phyloP scores from a whole-genome alignment of 1,140 invertebrate genomes.

The Cecropterus lyciades region DNA sequence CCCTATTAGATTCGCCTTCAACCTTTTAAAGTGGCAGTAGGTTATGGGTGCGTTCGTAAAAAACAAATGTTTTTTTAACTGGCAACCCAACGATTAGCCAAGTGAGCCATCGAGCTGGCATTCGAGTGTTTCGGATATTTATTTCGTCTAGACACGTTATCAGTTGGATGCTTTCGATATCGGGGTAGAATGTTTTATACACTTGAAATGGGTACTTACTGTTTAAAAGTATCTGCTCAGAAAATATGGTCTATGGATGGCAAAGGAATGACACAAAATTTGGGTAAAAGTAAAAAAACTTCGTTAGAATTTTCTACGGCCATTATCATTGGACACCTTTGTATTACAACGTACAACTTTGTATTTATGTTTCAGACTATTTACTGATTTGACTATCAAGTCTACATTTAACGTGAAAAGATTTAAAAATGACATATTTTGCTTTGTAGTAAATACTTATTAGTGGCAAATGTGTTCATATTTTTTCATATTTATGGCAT shows the following conservation, averaged over 20 bases:
- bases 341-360: too few species aligned
- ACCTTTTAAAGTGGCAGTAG: slow-evolving; percentile 78
- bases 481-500: too few species aligned
- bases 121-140: slow-evolving; percentile 79
- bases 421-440: too few species aligned
- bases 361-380: too few species aligned
- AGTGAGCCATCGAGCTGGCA: slow-evolving; percentile 78
- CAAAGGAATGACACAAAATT: neutral
- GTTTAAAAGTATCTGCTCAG: slow-evolving; percentile 33
- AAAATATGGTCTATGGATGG: neutral
- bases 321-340: too few species aligned
- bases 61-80: slow-evolving; percentile 63
- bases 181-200: slow-evolving; percentile 75
- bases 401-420: too few species aligned
- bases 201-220: slow-evolving; percentile 56
- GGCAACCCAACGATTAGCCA: slow-evolving; percentile 76
- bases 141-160: slow-evolving; percentile 80
- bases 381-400: too few species aligned
- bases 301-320: too few species aligned
- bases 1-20: slow-evolving; percentile 78
- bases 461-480: too few species aligned
- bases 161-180: slow-evolving; percentile 66
- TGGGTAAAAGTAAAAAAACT: too few species aligned
- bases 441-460: too few species aligned
- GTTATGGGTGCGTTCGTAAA: slow-evolving; percentile 66